These are phyloP conservation scores for Enoplosus armatus DNA, from an alignment of 2,797 vertebrate genomes.

Conservation along the genomic window DNA sequence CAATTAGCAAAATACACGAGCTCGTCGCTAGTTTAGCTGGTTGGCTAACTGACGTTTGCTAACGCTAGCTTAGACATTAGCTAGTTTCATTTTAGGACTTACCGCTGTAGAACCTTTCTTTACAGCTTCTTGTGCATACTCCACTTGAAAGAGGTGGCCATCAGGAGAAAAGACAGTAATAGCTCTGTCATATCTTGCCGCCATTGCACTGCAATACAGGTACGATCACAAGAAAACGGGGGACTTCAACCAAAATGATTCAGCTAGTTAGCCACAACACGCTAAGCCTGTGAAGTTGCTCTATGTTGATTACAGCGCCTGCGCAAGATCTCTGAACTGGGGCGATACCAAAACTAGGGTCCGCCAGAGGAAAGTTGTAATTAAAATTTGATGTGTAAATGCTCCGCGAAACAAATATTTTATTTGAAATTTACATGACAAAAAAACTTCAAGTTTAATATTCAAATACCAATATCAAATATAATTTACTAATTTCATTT, in stretches of 20 bases:
- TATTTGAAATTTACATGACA: fast-evolving
- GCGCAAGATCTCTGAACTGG: conserved; percentile 73
- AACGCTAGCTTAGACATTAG: conserved; percentile 60
- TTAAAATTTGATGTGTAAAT: neutral
- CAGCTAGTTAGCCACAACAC: conserved; percentile 75
- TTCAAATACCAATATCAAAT: no score
- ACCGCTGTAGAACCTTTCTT: conserved; percentile 94
- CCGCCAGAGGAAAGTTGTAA: neutral
- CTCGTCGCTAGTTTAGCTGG: conserved; percentile 56
- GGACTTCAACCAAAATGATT: conserved; percentile 71
- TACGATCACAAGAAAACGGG: conserved; percentile 32
- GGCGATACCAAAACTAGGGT: conserved; percentile 53
- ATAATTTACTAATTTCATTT: neutral
- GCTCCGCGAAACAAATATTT: fast-evolving
- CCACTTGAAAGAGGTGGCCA: conserved; percentile 93
- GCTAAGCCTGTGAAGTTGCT: neutral
- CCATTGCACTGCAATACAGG: conserved; percentile 78
- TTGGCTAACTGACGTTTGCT: conserved; percentile 55
- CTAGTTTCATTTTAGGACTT: conserved; percentile 66
- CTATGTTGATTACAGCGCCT: conserved; percentile 57
- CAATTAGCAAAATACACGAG: neutral
- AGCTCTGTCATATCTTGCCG: conserved; percentile 91
- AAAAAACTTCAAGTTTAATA: neutral
- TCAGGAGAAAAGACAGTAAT: conserved; percentile 94
- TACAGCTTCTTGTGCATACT: conserved; percentile 93